A percentile compares a stretch with the other conserved stretches of the same genome.
These are phyloP conservation scores for Mythimna pallens DNA, from an alignment of 2,888 invertebrate species.

Conservation along the genomic window DNA sequence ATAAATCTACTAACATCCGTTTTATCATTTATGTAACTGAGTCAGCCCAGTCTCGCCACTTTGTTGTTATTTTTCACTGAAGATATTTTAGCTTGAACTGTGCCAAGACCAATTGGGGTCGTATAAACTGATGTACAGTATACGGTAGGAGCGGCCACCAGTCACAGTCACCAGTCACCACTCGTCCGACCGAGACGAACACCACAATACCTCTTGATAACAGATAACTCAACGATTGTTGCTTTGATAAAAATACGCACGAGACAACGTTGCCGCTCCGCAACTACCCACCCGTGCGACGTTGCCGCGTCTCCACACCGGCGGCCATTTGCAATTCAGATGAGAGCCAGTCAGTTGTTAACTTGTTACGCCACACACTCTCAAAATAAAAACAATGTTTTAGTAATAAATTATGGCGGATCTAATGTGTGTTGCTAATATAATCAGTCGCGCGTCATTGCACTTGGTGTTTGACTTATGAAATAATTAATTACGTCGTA, in stretches of 20 bases:
- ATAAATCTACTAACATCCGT: constrained; percentile 53
- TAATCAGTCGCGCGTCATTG: constrained; percentile 69
- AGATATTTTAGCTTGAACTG: constrained; percentile 43
- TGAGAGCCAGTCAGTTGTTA: constrained; percentile 74
- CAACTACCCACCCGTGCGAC: constrained; percentile 67
- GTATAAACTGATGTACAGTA: constrained; percentile 32
- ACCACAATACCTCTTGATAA: constrained; percentile 73
- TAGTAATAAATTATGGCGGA: constrained; percentile 75
- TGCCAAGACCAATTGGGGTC: constrained; percentile 49
- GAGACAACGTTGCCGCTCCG: constrained; percentile 80
- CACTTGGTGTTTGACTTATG: constrained; percentile 58
- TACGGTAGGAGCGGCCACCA: constrained; percentile 28
- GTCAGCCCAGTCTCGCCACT: constrained; percentile 65
- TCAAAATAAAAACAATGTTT: constrained; percentile 87
- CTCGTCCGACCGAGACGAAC: constrained; percentile 60
- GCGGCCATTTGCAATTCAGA: constrained; percentile 87
- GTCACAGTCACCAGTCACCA: constrained; percentile 15
- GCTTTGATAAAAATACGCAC: constrained; percentile 85
- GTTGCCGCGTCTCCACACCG: constrained; percentile 77
- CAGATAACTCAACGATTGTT: constrained; percentile 77
- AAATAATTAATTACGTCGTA: constrained; percentile 56
- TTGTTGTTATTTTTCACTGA: constrained; percentile 59
- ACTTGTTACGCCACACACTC: constrained; percentile 81
- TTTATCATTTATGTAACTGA: constrained; percentile 53
- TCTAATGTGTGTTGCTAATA: constrained; percentile 70